phyloP scores from a whole-genome alignment of 2,888 invertebrate genomes.

The Drosophila differens region DNA sequence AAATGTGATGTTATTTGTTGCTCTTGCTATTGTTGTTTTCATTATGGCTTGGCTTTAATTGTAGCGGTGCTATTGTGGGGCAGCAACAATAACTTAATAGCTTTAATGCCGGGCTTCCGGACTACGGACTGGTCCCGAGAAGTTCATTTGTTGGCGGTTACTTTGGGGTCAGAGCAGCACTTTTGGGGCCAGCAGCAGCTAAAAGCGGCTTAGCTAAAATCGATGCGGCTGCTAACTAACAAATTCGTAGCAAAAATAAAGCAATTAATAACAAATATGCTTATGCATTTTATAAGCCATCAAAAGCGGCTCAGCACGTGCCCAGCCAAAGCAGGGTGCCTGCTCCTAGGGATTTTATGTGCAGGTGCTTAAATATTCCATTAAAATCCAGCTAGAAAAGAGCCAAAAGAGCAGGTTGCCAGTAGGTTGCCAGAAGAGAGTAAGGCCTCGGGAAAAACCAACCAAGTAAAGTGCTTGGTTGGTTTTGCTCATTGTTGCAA shows the following conservation, averaged over 20 bases:
- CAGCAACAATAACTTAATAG: constrained; percentile 45
- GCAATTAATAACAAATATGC: constrained; percentile 71
- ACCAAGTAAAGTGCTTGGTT: constrained; percentile 46
- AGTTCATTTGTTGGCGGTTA: constrained; percentile 15
- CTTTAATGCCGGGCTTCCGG: constrained; percentile 37
- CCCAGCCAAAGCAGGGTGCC: constrained; percentile 8
- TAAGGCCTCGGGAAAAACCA: background rate
- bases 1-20: constrained; percentile 50
- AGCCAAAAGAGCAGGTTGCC: constrained; percentile 26
- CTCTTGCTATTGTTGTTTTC: constrained; percentile 20
- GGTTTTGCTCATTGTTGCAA: constrained; percentile 65
- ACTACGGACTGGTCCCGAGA: background rate
- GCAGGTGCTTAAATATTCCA: constrained; percentile 65
- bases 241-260: constrained; percentile 50
- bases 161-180: constrained; percentile 1
- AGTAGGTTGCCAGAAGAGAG: background rate
- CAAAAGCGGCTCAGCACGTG: constrained; percentile 50
- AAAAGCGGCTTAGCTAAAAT: constrained; percentile 50
- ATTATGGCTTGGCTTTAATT: constrained; percentile 55
- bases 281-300: constrained; percentile 62
- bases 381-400: constrained; percentile 54
- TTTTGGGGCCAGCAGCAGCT: constrained; percentile 9
- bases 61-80: constrained; percentile 30
- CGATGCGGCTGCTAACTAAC: constrained; percentile 38
- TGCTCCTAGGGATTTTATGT: constrained; percentile 36